Conservation (phyloP, 2,113 vertebrate genomes). For the Tachysurus vachellii region DNA sequence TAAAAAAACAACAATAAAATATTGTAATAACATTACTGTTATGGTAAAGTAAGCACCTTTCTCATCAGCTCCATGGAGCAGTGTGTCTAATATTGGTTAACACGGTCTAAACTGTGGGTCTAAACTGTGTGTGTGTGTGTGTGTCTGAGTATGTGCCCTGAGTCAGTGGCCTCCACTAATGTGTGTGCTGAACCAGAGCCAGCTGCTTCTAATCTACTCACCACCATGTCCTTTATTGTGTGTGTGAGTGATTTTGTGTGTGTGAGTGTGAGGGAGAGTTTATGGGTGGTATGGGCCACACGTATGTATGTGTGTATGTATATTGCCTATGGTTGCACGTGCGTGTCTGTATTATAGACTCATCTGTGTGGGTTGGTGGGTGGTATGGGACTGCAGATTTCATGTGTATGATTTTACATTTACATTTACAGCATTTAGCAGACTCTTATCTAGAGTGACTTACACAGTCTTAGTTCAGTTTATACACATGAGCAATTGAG, state of each 20-base stretch:
- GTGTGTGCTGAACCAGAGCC: slow-evolving; percentile 14
- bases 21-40: neutral
- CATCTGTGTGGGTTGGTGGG: neutral
- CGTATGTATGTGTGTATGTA: neutral
- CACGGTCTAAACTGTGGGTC: neutral
- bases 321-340: neutral
- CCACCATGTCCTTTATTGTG: slow-evolving; percentile 23
- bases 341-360: neutral
- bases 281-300: neutral
- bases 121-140: neutral
- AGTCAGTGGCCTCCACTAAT: slow-evolving; percentile 21
- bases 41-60: neutral
- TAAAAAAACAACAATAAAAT: neutral
- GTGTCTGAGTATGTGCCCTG: neutral
- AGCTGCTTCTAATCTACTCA: slow-evolving; percentile 32
- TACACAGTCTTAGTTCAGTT: no score
- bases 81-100: slow-evolving; percentile 8
- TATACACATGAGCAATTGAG: no score
- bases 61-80: slow-evolving; percentile 4
- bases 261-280: neutral
- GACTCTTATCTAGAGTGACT: no score
- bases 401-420: neutral
- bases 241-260: slow-evolving; percentile 13
- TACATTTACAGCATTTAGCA: no score
- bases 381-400: neutral